Evolutionary conservation across 2,888 invertebrate genomes (phyloP), one percentile per base, ranked within the genome.

Genomic region (Mylabris sibirica): DNA sequence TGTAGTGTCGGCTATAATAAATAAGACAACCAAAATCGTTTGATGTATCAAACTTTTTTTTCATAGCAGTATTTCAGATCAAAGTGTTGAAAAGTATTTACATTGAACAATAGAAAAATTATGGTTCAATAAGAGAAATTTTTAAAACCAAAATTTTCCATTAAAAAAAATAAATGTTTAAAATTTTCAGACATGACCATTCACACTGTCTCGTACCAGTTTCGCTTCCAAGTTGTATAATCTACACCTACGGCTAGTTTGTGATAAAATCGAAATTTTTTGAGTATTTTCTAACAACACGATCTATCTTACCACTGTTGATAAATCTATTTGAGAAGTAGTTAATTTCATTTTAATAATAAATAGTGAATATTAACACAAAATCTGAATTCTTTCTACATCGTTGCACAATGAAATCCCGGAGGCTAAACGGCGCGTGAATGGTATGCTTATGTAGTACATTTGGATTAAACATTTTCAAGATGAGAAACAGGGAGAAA

Each of bases 341-440:
- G 30, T 30, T 30, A 30, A 30, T 30, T 30, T 30, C 8, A 30
- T 30, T 30, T 30, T 30, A 6, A 30, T 12, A 57, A 24, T 57
- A 26, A 6, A 57, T 26, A 5, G 24, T 12, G 5, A 57, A 57
- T 57, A 26, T 57, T 11, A 26, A 5, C 24, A 57, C 14, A 14
- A 6, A 26, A 3, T 2, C 5, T 57, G 57, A 26, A 57, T 57
- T 57, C 26, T 57, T 11, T 26, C 26, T 12, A 24, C 57, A 57
- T 57, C 26, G 57, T 26, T 26, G 26, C 26, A 57, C 57, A 57
- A 57, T 57, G 57, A 24, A 57, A 14, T 26, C 57, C 57, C 22
- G 14, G 14, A 26, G 57, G 57, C 26, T 57, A 57, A 57, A 57
- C 57, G 57, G 26, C 57, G 57, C 26, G 26, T 26, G 57, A 57